Evolutionary conservation across 2,113 vertebrate genomes (phyloP).

Genomic region (Albula glossodonta): DNA sequence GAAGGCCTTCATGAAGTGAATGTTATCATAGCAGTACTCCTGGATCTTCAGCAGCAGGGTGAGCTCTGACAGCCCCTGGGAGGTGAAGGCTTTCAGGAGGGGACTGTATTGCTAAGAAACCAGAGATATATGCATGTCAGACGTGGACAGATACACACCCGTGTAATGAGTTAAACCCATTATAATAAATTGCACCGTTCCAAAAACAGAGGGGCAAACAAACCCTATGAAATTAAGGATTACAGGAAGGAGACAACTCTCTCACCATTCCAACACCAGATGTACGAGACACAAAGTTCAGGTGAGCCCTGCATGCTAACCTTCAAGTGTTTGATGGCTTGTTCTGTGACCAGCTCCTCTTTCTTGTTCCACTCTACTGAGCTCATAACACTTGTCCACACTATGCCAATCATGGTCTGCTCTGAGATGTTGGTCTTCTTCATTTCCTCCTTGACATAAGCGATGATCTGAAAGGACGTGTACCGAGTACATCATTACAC

Average conservation of each 20-base stretch:
- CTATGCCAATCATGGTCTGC: conserved; percentile 87
- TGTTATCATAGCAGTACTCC: conserved; percentile 99
- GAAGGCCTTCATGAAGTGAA: conserved; percentile 99
- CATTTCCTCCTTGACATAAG: conserved; percentile 94
- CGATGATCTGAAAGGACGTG: conserved; percentile 78
- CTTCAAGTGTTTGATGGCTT: conserved; percentile 99
- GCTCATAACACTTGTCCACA: conserved; percentile 97
- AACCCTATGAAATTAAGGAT: not conserved
- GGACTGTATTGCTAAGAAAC: conserved; percentile 91
- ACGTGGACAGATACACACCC: no score
- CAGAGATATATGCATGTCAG: no score
- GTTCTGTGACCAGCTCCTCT: conserved; percentile 97
- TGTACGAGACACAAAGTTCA: not conserved
- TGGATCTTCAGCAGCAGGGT: conserved; percentile 98
- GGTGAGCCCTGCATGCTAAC: conserved; percentile 32
- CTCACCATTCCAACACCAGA: not conserved
- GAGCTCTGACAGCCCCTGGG: conserved; percentile 97
- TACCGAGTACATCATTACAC: not conserved
- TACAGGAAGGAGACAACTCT: no score
- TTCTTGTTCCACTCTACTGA: conserved; percentile 99
- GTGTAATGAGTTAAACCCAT: no score
- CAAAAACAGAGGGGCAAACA: not conserved
- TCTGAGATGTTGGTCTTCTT: conserved; percentile 93
- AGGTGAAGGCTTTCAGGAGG: conserved; percentile 96
- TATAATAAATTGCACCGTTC: not conserved